Evolutionary conservation across 2,888 invertebrate genomes (phyloP).

Genomic region (Taenaris catops): DNA sequence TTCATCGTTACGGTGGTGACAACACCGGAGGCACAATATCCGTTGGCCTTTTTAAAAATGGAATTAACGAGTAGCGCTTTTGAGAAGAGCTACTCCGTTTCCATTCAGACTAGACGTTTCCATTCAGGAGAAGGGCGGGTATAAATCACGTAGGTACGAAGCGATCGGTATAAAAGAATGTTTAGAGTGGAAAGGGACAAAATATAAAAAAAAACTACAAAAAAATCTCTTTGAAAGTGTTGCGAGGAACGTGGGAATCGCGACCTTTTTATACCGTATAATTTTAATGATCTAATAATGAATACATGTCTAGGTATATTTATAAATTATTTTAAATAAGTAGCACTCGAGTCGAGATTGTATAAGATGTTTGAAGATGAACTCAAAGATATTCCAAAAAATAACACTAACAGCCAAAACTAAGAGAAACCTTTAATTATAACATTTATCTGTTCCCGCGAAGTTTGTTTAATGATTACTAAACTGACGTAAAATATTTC

Average conservation of each 20-base stretch:
- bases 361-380: too few species aligned
- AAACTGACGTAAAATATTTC: too few species aligned
- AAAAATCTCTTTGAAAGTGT: slow-evolving; percentile 35
- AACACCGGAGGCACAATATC: slow-evolving; percentile 69
- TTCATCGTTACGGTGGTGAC: slow-evolving; percentile 53
- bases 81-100: slow-evolving; percentile 45
- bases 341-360: too few species aligned
- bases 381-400: too few species aligned
- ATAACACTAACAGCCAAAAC: too few species aligned
- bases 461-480: too few species aligned
- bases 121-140: slow-evolving; percentile 47
- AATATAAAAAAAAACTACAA: slow-evolving; percentile 42
- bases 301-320: too few species aligned
- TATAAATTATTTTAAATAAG: too few species aligned
- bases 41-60: slow-evolving; percentile 64
- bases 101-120: slow-evolving; percentile 43
- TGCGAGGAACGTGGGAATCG: slow-evolving; percentile 15
- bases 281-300: too few species aligned
- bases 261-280: too few species aligned
- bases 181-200: slow-evolving; percentile 42
- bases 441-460: too few species aligned
- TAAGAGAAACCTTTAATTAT: too few species aligned
- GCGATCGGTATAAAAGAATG: slow-evolving; percentile 40
- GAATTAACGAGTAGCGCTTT: slow-evolving; percentile 60
- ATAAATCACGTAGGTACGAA: slow-evolving; percentile 67